Percentiles rank a stretch among this genome's conserved stretches.
Conservation (phyloP, 2,113 vertebrate species). For the Pyrgilauda ruficollis region DNA sequence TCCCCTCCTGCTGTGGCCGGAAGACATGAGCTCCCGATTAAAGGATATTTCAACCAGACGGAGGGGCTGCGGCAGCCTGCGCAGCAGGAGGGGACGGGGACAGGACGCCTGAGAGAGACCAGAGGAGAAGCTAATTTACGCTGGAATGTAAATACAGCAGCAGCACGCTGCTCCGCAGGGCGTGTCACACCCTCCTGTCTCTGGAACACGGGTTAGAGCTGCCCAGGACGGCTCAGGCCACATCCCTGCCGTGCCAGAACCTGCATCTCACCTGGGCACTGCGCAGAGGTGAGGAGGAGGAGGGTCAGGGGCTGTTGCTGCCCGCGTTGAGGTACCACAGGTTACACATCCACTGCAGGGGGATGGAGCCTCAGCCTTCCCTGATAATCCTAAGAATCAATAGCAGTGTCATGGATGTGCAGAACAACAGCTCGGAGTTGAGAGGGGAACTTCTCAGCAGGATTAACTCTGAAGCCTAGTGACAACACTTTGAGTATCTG, state of each 20-base stretch:
- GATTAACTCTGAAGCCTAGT: constrained; percentile 37
- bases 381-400: neutral
- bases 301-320: neutral
- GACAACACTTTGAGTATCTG: neutral
- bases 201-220: neutral
- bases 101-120: neutral
- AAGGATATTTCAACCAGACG: constrained; percentile 13
- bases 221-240: neutral
- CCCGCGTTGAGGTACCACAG: rapidly evolving
- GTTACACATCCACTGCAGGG: neutral
- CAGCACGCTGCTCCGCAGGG: neutral
- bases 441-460: neutral
- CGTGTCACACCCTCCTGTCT: neutral
- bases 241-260: rapidly evolving
- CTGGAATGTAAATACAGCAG: constrained; percentile 55
- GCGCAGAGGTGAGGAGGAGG: neutral
- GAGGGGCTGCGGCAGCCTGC: neutral
- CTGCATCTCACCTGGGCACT: neutral
- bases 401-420: neutral
- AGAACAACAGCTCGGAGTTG: neutral
- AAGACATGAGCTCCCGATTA: constrained; percentile 22
- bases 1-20: neutral
- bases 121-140: neutral
- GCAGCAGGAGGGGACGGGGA: neutral
- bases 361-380: neutral